These are phyloP conservation scores for Drosophila putrida DNA, from an alignment of 2,888 invertebrate species.

Conservation along the genomic window DNA sequence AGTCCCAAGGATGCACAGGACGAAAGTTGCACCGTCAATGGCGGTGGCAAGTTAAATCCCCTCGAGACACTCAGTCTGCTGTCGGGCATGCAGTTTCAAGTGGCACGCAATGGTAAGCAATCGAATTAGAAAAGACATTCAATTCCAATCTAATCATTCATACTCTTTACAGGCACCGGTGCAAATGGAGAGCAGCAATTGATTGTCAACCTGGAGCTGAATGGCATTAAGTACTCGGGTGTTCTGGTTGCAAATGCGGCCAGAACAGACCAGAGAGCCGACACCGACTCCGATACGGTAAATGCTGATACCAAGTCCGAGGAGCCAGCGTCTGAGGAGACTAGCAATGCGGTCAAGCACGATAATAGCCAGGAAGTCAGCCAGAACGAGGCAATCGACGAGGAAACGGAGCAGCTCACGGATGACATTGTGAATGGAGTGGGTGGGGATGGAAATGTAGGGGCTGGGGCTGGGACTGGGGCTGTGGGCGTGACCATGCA, in stretches of 20 bases:
- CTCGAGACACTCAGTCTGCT: conserved; percentile 72
- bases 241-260: conserved; percentile 90
- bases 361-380: conserved; percentile 30
- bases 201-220: conserved; percentile 97
- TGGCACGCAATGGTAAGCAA: conserved; percentile 92
- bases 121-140: conserved; percentile 34
- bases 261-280: conserved; percentile 27
- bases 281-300: conserved; percentile 14
- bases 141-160: conserved; percentile 19
- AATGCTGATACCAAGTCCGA: conserved; percentile 8
- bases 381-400: conserved; percentile 36
- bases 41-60: conserved; percentile 54
- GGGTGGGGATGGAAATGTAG: conserved; percentile 7
- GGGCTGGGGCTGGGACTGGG: conserved; percentile 25
- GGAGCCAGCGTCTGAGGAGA: conserved; percentile 6
- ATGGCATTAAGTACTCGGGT: conserved; percentile 98
- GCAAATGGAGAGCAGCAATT: conserved; percentile 94
- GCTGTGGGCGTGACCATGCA: conserved; percentile 44
- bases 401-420: conserved; percentile 24
- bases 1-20: conserved; percentile 40
- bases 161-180: conserved; percentile 89
- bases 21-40: conserved; percentile 8
- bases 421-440: conserved; percentile 42
- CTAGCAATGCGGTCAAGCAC: conserved; percentile 26
- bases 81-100: conserved; percentile 89